Base-by-base conservation (phyloP, 37 sponge, comb jelly and placozoan species). In the Axinella damicornis region DNA sequence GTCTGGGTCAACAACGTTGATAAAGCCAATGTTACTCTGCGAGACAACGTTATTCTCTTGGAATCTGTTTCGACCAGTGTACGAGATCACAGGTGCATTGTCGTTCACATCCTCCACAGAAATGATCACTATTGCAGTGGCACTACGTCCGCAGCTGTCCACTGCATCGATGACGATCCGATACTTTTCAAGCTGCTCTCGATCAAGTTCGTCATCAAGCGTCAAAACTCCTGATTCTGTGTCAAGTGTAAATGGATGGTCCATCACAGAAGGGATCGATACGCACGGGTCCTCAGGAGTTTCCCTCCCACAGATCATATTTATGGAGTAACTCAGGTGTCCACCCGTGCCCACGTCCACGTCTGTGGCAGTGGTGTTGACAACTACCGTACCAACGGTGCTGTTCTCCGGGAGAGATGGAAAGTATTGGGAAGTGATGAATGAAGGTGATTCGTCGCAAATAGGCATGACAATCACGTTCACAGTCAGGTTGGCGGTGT, bases 41-140 rank as follows among this genome's bases (percentile, higher is more conserved):
- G 72, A 46, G 46, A 46, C 46, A 9, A 46, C 70, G 46, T 74
- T 32, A 30, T 37, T 28, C 68, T 78, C 80, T 12, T 20, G 31
- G 37, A 67, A 17, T 16, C 14, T 61, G n/a, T 20, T 32, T 30
- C 1, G 0, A 1, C 67, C 66, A 36, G 39, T 6, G 32, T 59
- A 9, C 11, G 54, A 6, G 28, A 24, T 39, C 11, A 65, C 54
- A 20, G 95, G 95, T 4, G 74, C 36, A 70, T 91, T 88, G 66
- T 92, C 93, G 65, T 95, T 91, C 21, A 88, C 55, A 56, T 84
- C 77, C 0, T 69, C 83, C n/a, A 94, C 65, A 14, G 53, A 55
- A 14, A 94, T 65, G 11, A 56, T n/a, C 20, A 88, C 84, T 1
- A 75, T 66, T 13, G 84, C 90, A 52, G 84, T 89, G 57, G 52